Evolutionary conservation across 2,113 vertebrate genomes (phyloP).

Genomic region (Anhinga rufa): DNA sequence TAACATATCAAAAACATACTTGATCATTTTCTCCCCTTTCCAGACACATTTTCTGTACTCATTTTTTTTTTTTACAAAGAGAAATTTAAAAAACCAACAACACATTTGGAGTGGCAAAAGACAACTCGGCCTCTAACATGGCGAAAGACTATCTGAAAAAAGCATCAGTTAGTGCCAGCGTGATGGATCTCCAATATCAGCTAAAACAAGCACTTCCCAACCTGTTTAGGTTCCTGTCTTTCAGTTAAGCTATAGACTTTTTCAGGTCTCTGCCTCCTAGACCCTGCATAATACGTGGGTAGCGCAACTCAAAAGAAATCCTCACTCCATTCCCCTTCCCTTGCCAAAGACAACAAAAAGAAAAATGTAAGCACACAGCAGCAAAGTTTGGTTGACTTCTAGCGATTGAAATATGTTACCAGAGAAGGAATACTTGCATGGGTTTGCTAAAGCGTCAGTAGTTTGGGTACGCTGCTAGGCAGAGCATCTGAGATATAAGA

Average conservation of each 20-base stretch:
- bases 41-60: neutral
- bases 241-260: neutral
- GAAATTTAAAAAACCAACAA: too few species aligned
- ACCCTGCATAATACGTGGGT: neutral
- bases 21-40: accelerated
- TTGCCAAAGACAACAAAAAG: neutral
- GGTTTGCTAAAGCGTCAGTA: neutral
- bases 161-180: neutral
- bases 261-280: neutral
- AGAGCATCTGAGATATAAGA: neutral
- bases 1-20: accelerated
- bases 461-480: neutral
- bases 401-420: neutral
- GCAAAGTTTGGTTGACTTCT: neutral
- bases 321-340: neutral
- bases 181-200: neutral
- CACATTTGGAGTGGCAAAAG: neutral
- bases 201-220: neutral
- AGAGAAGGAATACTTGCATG: neutral
- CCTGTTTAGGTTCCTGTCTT: neutral
- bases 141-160: neutral
- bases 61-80: neutral
- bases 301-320: neutral
- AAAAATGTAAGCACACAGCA: accelerated
- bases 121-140: neutral